Evolutionary conservation across 2,113 vertebrate species (phyloP).

Genomic region (Phalacrocorax pelagicus): DNA sequence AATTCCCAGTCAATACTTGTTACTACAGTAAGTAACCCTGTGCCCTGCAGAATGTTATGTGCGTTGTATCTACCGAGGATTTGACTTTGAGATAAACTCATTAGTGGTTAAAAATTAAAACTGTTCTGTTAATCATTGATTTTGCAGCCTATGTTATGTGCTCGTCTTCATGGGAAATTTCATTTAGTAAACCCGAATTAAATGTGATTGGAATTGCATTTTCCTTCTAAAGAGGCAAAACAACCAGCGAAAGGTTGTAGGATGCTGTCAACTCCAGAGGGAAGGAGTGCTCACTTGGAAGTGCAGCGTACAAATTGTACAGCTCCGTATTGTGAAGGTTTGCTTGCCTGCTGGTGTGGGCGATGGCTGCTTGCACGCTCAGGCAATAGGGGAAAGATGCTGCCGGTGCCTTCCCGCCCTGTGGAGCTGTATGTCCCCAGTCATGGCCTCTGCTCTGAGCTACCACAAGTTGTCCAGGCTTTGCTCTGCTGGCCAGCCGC

Average conservation of each 20-base stretch:
- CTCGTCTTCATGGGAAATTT: not conserved
- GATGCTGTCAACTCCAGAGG: not conserved
- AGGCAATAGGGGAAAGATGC: not conserved
- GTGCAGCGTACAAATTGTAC: not conserved
- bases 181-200: not conserved
- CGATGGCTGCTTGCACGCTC: accelerated
- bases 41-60: not conserved
- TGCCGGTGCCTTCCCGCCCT: not conserved
- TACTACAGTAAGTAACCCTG: slow-evolving; percentile 9
- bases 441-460: not conserved
- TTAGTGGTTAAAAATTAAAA: not conserved
- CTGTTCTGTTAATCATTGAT: not conserved
- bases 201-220: slow-evolving; percentile 16
- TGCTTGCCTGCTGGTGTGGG: not conserved
- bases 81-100: not conserved
- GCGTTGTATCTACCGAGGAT: not conserved
- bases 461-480: not conserved
- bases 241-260: not conserved
- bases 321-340: not conserved
- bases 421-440: not conserved
- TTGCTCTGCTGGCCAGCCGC: not conserved
- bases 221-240: slow-evolving; percentile 37
- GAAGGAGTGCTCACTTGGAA: not conserved
- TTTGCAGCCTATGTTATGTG: not conserved
- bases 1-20: slow-evolving; percentile 40